Evolutionary conservation across 1,140 invertebrate species (phyloP), one percentile per base, ranked within the genome.

Genomic region (Sitophilus oryzae): DNA sequence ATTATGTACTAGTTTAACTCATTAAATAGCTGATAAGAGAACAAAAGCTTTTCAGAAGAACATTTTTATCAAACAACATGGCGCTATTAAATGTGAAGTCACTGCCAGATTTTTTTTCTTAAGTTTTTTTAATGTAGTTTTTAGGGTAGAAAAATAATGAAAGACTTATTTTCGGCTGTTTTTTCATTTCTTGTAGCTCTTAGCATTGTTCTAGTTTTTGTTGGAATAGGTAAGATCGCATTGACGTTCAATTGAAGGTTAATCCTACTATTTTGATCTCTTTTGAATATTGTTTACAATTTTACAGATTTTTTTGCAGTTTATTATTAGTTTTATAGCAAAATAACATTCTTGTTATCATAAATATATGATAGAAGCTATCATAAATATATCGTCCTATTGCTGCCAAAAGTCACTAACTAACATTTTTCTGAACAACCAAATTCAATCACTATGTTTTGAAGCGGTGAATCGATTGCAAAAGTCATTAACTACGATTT

Each of bases 131-230:
- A 18, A 14, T 42, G 37, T 46, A 47, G 37, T 35, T 34, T 53
- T 48, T 52, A 48, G 43, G 35, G 37, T 48, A 48, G 43, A 43
- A 49, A 57, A 54, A 64, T 48, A 63, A 78, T 77, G 76, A 74
- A 74, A 71, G 75, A 78, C 57, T 63, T 75, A 46, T 48, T 76
- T 40, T 56, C 78, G 41, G 70, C 75, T 42, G 59, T 72, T 55
- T 64, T 78, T 48, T 77, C 74, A 20, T 64, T 77, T 45, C 53
- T 77, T 58, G 67, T 70, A 34, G 76, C 76, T 47, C 51, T 79
- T 25, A 54, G 74, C 15, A 60, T 77, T 50, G 76, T 78, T 11
- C 64, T 78, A 53, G 58, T 75, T 22, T 74, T 79, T 46, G 74
- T 78, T 38, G 62, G 68, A 40, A 60, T 76, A 45, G 77, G 77